Base-by-base conservation (phyloP, 2,113 vertebrate genomes). In the Chaenogobius annularis region DNA sequence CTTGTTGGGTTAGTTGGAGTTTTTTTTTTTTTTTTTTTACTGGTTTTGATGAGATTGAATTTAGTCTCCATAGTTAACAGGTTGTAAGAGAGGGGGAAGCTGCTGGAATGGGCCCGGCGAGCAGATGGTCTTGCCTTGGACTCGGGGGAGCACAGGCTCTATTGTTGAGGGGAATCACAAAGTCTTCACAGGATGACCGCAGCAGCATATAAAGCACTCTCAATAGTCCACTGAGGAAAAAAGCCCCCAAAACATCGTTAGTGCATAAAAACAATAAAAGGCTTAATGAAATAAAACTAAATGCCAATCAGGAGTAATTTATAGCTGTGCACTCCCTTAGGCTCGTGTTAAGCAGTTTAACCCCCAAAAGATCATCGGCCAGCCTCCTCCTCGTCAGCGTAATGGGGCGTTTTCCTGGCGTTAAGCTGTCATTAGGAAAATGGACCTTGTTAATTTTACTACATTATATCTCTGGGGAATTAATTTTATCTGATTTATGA, bases 11-110 rank as follows among this genome's bases (percentile, higher is more conserved):
- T 54, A n/a, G 50, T 54, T 54, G 8, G 19, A 52, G 6, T 52
- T 9, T n/a, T n/a, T 52, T 52, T n/a, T 31, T 64, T 20, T 23
- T 68, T 58, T 59, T 84, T 66, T 26, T 40, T 15, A 62, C 66
- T 43, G 7, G 8, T 75, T 7, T 3, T 35, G 22, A 67, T 72
- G 61, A 37, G 26, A n/a, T 40, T 11, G 31, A 40, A 10, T 63
- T 37, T 63, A 5, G 31, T 11, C 17, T 46, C 73, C 64, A 17
- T 22, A 67, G 80, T 58, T 87, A 91, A 93, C 91, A 93, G 92
- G 92, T 92, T 91, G 90, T 75, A 87, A 82, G 82, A 89, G 85
- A 89, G 86, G 87, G 86, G 86, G 75, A 69, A 70, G 86, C 78
- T 81, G 62, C 72, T 66, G 84, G 85, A 89, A 88, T 90, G 76